phyloP scores from a whole-genome alignment of 1,140 invertebrate genomes.

The Laupala kohalensis region DNA sequence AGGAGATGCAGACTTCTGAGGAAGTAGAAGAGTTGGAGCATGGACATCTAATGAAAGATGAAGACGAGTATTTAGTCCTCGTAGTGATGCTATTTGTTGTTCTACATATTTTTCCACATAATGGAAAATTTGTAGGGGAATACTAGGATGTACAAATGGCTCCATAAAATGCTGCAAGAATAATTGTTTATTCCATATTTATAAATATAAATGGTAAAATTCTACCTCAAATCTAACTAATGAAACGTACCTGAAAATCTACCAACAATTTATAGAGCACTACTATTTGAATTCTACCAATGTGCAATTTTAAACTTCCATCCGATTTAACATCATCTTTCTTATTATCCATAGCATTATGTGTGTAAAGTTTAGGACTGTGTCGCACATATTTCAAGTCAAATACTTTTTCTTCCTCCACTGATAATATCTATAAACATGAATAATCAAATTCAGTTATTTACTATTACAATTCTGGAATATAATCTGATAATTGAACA shows the following conservation, averaged over 20 bases:
- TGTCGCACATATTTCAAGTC: constrained; percentile 63
- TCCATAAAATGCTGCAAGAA: constrained; percentile 48
- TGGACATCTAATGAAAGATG: constrained; percentile 58
- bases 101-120: constrained; percentile 27
- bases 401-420: constrained; percentile 63
- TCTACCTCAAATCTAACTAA: constrained; percentile 2
- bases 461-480: neutral
- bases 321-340: constrained; percentile 43
- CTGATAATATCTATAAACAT: constrained; percentile 40
- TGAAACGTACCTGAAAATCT: constrained; percentile 43
- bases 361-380: constrained; percentile 38
- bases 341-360: constrained; percentile 16
- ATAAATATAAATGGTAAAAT: neutral
- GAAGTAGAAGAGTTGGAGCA: constrained; percentile 59
- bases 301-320: constrained; percentile 50
- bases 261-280: constrained; percentile 56
- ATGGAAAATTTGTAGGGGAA: constrained; percentile 27
- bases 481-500: neutral
- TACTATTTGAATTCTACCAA: constrained; percentile 58
- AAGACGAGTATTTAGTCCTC: constrained; percentile 46
- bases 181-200: neutral
- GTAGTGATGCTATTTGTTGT: constrained; percentile 34
- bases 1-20: constrained; percentile 64
- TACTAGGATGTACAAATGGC: constrained; percentile 37
- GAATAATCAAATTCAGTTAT: neutral